Base-by-base conservation (phyloP, 2,888 invertebrate species). In the Brachyopa scutellaris region DNA sequence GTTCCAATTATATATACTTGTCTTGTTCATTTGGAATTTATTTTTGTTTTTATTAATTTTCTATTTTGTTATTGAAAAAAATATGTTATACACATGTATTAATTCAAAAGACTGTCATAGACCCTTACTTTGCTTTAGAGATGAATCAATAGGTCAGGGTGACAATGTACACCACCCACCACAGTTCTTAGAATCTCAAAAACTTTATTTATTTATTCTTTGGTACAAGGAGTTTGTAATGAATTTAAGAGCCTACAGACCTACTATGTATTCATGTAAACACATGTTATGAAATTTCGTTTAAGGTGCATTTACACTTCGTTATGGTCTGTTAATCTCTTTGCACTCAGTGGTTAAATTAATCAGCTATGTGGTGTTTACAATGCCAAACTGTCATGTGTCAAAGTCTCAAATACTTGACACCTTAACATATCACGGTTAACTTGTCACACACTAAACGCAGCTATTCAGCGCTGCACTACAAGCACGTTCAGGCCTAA, bases 301-400 rank as follows among this genome's bases (percentile, higher is more conserved):
- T 47, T 23, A 67, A 45, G 21, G 26, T 36, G 40, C 51, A 45
- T 53, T 78, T 73, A 66, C 51, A 61, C 59, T 66, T 31, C 57
- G 78, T 73, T 59, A 78, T 59, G 66, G 59, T 66, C 72, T 59
- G 66, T 67, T 79, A 73, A 73, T 62, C 53, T 45, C 11, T 61
- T 45, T 55, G 49, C 66, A 62, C 38, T 69, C 61, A 62, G 62
- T 74, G 61, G 33, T 26, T 26, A 49, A 57, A 74, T 62, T 62
- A 69, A 69, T 62, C 74, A 74, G 40, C 31, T 19, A 55, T 47
- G 62, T 67, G n/a, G 61, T 47, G 66, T 21, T 42, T 62, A 40
- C 69, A 82, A 70, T 76, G 64, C 33, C 76, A 76, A 45, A 13
- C 57, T 82, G 76, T 82, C 80, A 77, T 45, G 45, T 66, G 70